A percentile compares a stretch with the other conserved stretches of the same genome.
These are phyloP conservation scores for Lasioglossum leucozonium DNA, from an alignment of 2,888 invertebrate species.

Conservation along the genomic window DNA sequence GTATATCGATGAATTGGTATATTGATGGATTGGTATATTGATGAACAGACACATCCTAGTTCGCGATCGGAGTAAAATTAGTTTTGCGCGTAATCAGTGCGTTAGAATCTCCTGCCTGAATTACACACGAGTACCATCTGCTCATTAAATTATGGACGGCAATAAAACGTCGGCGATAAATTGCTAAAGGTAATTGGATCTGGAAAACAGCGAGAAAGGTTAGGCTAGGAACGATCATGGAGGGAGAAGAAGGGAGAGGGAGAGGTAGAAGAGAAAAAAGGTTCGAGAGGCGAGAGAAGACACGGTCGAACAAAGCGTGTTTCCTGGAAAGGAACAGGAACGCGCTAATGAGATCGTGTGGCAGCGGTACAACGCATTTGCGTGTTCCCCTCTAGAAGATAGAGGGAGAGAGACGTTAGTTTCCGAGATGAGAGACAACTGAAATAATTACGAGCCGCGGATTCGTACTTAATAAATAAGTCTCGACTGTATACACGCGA, in stretches of 20 bases:
- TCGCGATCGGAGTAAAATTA: not conserved
- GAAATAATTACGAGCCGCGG: slow-evolving; percentile 54
- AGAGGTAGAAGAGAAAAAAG: not conserved
- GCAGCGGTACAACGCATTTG: slow-evolving; percentile 34
- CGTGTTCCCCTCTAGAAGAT: slow-evolving; percentile 15
- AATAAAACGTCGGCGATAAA: slow-evolving; percentile 4
- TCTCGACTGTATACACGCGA: slow-evolving; percentile 22
- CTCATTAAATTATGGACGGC: not conserved
- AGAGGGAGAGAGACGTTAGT: slow-evolving; percentile 33
- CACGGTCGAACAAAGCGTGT: slow-evolving; percentile 4
- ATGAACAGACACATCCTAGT: too few relatives aligned
- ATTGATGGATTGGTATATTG: too few relatives aligned
- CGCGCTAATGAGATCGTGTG: slow-evolving; percentile 41
- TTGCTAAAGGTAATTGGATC: not conserved
- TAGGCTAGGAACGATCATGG: not conserved
- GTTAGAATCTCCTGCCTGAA: not conserved
- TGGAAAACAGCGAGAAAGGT: slow-evolving; percentile 5
- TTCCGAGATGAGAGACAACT: slow-evolving; percentile 22
- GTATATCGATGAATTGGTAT: too few relatives aligned
- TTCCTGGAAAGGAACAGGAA: slow-evolving; percentile 31
- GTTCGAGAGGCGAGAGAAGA: not conserved
- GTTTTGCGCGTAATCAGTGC: not conserved
- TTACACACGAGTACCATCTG: not conserved
- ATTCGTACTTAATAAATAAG: slow-evolving; percentile 55
- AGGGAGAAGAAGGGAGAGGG: not conserved